Evolutionary conservation across 1,140 invertebrate genomes (phyloP).

Genomic region (Nautilus pompilius): DNA sequence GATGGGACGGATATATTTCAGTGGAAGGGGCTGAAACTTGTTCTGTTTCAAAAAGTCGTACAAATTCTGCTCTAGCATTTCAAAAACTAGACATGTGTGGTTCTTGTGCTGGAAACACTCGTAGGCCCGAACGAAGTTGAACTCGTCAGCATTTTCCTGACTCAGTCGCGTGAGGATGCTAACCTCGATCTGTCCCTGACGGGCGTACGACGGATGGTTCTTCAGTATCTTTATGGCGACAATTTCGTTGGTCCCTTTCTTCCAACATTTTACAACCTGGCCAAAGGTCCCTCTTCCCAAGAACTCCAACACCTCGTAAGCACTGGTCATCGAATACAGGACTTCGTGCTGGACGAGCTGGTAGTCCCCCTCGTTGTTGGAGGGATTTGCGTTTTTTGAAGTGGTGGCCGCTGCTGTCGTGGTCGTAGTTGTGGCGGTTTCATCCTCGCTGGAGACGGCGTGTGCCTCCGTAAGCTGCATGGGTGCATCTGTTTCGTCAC

Average conservation of each 20-base stretch:
- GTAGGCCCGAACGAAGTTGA: constrained; percentile 98
- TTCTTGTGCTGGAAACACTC: constrained; percentile 99
- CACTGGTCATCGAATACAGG: constrained; percentile 83
- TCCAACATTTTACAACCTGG: constrained; percentile 99
- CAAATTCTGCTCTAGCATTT: constrained; percentile 99
- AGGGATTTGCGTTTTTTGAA: constrained; percentile 62
- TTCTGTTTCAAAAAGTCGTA: constrained; percentile 99
- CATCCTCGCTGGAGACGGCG: constrained; percentile 50
- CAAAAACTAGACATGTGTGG: constrained; percentile 99
- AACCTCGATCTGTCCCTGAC: constrained; percentile 99
- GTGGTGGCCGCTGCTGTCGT: constrained; percentile 67
- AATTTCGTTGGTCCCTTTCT: constrained; percentile 99
- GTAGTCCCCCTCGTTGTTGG: constrained; percentile 84
- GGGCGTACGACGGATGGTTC: constrained; percentile 99
- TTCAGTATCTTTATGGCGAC: constrained; percentile 99
- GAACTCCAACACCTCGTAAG: constrained; percentile 98
- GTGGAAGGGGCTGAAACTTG: constrained; percentile 95
- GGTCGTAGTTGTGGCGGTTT: constrained; percentile 78
- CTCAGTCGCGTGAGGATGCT: constrained; percentile 95
- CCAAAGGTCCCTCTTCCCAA: constrained; percentile 98
- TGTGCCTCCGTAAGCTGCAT: constrained; percentile 48
- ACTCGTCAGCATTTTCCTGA: constrained; percentile 98
- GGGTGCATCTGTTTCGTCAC: constrained; percentile 39
- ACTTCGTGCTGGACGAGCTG: constrained; percentile 98
- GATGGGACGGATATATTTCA: constrained; percentile 98